phyloP scores from a whole-genome alignment of 2,797 vertebrate species.

The Megalops cyprinoides region DNA sequence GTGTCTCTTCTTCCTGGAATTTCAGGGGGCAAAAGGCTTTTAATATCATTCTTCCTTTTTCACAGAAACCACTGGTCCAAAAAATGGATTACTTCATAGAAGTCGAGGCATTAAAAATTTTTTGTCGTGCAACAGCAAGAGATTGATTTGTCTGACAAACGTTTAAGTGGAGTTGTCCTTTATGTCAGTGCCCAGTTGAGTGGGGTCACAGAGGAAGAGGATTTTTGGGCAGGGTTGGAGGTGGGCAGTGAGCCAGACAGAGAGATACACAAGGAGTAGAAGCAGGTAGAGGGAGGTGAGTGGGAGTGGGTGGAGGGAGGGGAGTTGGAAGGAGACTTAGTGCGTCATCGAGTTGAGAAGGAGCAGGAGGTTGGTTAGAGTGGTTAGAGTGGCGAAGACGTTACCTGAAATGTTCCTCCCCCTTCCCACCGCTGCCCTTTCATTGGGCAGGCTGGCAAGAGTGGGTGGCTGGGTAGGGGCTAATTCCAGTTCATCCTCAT shows the following conservation, averaged over 20 bases:
- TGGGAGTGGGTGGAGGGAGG: slow-evolving; percentile 1
- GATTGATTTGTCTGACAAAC: slow-evolving; percentile 32
- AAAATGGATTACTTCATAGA: slow-evolving; percentile 35
- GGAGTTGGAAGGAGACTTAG: slow-evolving; percentile 38
- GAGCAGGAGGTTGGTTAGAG: slow-evolving; percentile 39
- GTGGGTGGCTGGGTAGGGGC: slow-evolving; percentile 38
- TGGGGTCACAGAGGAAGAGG: slow-evolving; percentile 26
- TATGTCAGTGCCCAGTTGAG: slow-evolving; percentile 10
- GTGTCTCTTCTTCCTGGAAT: slow-evolving; percentile 1
- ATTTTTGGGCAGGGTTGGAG: not conserved
- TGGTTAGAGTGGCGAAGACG: slow-evolving; percentile 45
- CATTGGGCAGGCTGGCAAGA: slow-evolving; percentile 73
- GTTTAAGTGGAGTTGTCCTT: slow-evolving; percentile 25
- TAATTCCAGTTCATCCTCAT: slow-evolving; percentile 46
- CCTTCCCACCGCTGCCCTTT: slow-evolving; percentile 77
- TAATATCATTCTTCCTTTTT: slow-evolving; percentile 23
- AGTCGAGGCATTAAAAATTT: slow-evolving; percentile 16
- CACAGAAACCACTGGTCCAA: slow-evolving; percentile 35
- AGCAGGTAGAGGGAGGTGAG: slow-evolving; percentile 16
- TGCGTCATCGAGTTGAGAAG: slow-evolving; percentile 53
- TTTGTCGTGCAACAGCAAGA: not conserved
- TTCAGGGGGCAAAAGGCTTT: not conserved
- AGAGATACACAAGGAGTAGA: slow-evolving; percentile 1
- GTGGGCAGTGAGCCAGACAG: slow-evolving; percentile 25
- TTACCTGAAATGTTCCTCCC: slow-evolving; percentile 73